phyloP scores from a whole-genome alignment of 1,140 invertebrate species.

The Nasonia longicornis region DNA sequence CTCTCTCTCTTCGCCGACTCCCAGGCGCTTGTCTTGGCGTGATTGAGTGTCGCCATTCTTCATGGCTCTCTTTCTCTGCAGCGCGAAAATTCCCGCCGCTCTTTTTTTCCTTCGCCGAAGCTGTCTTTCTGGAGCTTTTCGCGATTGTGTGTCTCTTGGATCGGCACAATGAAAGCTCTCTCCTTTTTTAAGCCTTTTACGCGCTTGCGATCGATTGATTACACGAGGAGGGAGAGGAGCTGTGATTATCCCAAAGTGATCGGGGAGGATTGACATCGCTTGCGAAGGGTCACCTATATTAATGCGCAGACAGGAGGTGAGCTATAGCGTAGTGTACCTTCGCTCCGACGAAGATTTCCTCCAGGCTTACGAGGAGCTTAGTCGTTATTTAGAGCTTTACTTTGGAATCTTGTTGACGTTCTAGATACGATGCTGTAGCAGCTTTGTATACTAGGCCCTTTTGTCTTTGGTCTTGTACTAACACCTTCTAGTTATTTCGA shows the following conservation, averaged over 20 bases:
- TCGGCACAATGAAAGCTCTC: neutral
- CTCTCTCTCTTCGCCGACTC: slow-evolving; percentile 40
- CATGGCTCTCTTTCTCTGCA: slow-evolving; percentile 46
- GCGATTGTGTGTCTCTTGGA: neutral
- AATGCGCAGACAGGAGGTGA: slow-evolving; percentile 54
- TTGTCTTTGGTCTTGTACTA: neutral
- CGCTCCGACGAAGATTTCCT: slow-evolving; percentile 35
- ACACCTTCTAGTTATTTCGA: neutral
- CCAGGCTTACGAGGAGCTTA: slow-evolving; percentile 52
- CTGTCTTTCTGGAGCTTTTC: neutral
- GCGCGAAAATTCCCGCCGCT: neutral
- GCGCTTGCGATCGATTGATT: neutral
- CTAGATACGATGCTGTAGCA: neutral
- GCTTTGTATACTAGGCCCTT: neutral
- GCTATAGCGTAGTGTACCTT: slow-evolving; percentile 42
- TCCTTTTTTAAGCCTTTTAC: no score
- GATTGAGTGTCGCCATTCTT: slow-evolving; percentile 67
- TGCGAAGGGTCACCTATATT: slow-evolving; percentile 51
- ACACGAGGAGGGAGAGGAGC: neutral
- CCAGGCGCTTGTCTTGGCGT: slow-evolving; percentile 61
- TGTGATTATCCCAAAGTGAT: slow-evolving; percentile 3
- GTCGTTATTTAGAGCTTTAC: slow-evolving; percentile 50
- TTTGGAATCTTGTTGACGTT: slow-evolving; percentile 50
- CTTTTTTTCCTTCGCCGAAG: neutral
- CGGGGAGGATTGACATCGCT: neutral